These are phyloP conservation scores for Lipotes vexillifer DNA, from an alignment of 2,113 vertebrate species.

Conservation along the genomic window DNA sequence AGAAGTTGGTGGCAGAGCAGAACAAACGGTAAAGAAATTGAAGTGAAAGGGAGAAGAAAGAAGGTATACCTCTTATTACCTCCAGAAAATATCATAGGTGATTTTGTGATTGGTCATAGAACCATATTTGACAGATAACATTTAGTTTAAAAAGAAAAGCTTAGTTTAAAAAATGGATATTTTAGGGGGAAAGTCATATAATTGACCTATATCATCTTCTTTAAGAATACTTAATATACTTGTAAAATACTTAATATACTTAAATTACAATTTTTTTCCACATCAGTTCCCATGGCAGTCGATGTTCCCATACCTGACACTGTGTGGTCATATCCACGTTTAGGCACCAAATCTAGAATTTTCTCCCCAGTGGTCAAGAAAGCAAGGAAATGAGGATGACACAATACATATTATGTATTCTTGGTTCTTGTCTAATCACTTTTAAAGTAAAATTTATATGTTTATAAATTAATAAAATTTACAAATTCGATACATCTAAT, in stretches of 20 bases:
- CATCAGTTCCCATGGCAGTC: not conserved
- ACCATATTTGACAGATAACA: not conserved
- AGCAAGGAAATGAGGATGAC: not conserved
- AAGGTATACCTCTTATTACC: not conserved
- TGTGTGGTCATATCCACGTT: not conserved
- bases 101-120: not conserved
- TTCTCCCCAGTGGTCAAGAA: not conserved
- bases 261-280: not conserved
- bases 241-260: not conserved
- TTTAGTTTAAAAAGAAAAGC: not conserved
- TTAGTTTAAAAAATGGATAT: not conserved
- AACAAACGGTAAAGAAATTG: not conserved
- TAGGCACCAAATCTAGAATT: not conserved
- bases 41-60: not conserved
- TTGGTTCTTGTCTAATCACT: not conserved
- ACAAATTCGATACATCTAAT: not conserved
- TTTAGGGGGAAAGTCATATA: not conserved
- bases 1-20: not conserved
- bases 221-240: not conserved
- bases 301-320: not conserved
- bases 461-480: not conserved
- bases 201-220: not conserved
- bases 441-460: not conserved
- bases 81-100: not conserved
- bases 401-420: not conserved